Base-by-base conservation (phyloP, 2,888 invertebrate species). In the Pseudococcus jackbeardsleyi region DNA sequence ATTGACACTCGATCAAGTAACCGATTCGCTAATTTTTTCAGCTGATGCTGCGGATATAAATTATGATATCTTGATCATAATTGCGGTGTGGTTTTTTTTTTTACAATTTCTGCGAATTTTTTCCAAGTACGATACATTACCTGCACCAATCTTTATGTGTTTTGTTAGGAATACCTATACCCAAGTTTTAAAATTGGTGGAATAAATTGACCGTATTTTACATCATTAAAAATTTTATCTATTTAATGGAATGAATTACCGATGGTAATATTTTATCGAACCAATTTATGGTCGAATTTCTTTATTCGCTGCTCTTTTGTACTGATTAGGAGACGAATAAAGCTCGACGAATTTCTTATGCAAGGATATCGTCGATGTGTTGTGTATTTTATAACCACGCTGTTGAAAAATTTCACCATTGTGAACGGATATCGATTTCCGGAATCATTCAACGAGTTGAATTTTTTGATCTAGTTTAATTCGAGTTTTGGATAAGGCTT, bases 201-300 rank as follows among this genome's bases (percentile, higher is more conserved):
- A 26, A 1, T 72, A 17, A 72, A 39, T 72, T 33, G 15, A 42
- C 33, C 42, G 42, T 42, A 42, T 42, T 42, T 42, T 42, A 42
- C 72, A 33, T 72, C 17, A 72, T 72, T 33, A 72, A 72, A 72
- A 72, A 72, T 72, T 33, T 72, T 72, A 72, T 72, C 72, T 33
- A 15, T 15, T 1, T 42, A 42, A 9, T 42, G 42, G 42, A 42
- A 42, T 42, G 42, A 42, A 42, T 42, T 42, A 42, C 42, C 42
- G 9, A 42, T 42, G 42, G 42, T 9, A 33, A 42, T 42, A 42
- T 42, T 42, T 42, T 42, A 42, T 42, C 42, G 42, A 42, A 42
- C 42, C 42, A 42, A 42, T 42, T 42, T 42, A 42, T 33, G 3
- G 26, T 33, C 26, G 26, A 33, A 33, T 33, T 33, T 33, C 3